Evolutionary conservation across 2,888 invertebrate genomes (phyloP), one percentile per base, ranked within the genome.

Genomic region (Ellobium chinense): DNA sequence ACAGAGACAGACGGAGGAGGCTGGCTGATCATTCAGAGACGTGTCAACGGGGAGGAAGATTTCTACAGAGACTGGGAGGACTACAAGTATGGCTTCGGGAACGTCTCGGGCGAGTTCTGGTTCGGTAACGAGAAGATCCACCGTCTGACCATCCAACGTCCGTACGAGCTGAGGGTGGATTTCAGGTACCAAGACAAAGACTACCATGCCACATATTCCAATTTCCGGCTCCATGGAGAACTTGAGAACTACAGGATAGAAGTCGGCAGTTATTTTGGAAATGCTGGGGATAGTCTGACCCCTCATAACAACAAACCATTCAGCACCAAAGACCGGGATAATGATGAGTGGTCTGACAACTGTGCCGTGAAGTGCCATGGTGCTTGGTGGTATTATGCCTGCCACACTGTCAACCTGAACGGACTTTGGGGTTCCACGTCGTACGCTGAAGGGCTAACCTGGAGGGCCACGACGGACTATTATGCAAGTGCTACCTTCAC

Each of bases 91-190:
- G 72, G 72, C 14, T 72, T 72, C 24, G 72, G 72, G 3, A 36
- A 58, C 24, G 7, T 34, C 9, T 34, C 9, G 2, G 58, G 58
- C 21, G 54, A 72, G 7, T 72, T 72, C 31, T 56, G 54, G 36
- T 31, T 72, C 14, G 72, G 72, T n/a, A 72, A 72, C 37, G 72
- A 72, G 31, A 56, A 58, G 14, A 72, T 72, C 36, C 58, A 72
- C 21, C n/a, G n/a, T n/a, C n/a, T n/a, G n/a, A n/a, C n/a, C n/a
- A n/a, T n/a, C n/a, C n/a, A n/a, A n/a, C n/a, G n/a, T n/a, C n/a
- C n/a, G n/a, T n/a, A n/a, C n/a, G 36, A 34, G 65, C 69, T 69
- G 46, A 39, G 69, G 24, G 46, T 69, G 1, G 69, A 69, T 24
- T 24, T 69, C 29, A 24, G 5, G 1, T 46, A 27, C 27, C 14